A percentile compares a stretch with the other conserved stretches of the same genome.
These are phyloP conservation scores for Oxygymnocypris stewartii DNA, from an alignment of 2,113 vertebrate species.

Conservation along the genomic window DNA sequence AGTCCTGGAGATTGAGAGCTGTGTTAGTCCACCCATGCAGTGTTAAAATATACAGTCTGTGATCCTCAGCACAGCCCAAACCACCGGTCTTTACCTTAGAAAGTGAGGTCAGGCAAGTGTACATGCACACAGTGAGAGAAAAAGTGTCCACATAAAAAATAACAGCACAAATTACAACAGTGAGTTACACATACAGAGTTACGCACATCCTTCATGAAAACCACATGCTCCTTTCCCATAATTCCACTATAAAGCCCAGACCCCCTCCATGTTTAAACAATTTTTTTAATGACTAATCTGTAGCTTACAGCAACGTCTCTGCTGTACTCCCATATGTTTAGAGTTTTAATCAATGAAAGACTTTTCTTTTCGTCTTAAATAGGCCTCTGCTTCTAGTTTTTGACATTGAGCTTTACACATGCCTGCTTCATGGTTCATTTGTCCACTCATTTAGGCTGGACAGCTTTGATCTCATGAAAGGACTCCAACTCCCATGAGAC, in stretches of 20 bases:
- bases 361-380: constrained; percentile 30
- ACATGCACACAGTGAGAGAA: neutral
- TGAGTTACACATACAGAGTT: constrained; percentile 28
- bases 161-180: neutral
- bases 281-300: constrained; percentile 69
- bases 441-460: constrained; percentile 43
- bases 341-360: constrained; percentile 59
- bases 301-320: constrained; percentile 61
- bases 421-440: constrained; percentile 54
- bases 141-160: neutral
- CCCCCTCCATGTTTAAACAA: constrained; percentile 58
- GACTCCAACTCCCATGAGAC: constrained; percentile 58
- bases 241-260: constrained; percentile 59
- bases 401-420: constrained; percentile 58
- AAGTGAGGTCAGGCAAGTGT: constrained; percentile 19
- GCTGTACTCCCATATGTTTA: constrained; percentile 58
- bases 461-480: constrained; percentile 61
- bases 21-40: neutral
- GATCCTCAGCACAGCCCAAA: neutral
- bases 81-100: neutral
- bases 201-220: constrained; percentile 64
- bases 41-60: neutral
- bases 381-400: constrained; percentile 32
- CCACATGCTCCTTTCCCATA: constrained; percentile 63
- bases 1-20: neutral